Base-by-base conservation (phyloP, 37 sponge, comb jelly and placozoan species). In the Geodia barretti region DNA sequence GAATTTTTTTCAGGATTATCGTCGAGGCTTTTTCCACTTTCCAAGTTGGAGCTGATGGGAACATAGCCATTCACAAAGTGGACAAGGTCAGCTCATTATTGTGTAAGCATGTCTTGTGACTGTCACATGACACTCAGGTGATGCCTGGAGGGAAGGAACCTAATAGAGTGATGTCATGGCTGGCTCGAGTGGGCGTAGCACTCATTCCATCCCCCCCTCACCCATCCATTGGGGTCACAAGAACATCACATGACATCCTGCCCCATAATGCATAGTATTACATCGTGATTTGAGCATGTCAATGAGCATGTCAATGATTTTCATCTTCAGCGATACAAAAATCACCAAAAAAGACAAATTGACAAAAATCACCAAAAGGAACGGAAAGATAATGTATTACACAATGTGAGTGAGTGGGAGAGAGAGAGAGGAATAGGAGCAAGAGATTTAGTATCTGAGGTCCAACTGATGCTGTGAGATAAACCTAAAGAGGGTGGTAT, bases 21-120 rank as follows among this genome's bases (percentile, higher is more conserved):
- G 23, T 84, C 31, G 92, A 92, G 42, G 92, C 70, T 5, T 84
- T 87, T 30, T 92, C 92, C 3, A 84, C 76, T 31, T 92, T 92
- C 64, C 33, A 21, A 30, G 85, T 92, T n/a, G 84, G 84, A 34
- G 69, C 83, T 30, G 75, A 73, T 62, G 92, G 92, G 5, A 34
- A 76, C 19, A 83, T 92, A 20, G 61, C 35, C 38, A 17, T 30
- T 5, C 92, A 92, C 60, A 79, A 70, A 61, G 71, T 92, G 39
- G 82, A 80, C 54, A 77, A 84, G 38, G 81, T 92, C n/a, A 1
- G 58, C 7, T 17, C 9, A 32, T 68, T 1, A 3, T 32, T 28
- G 54, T 47, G 54, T 47, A 14, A 47, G 7, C 11, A 14, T 47
- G 11, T 47, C 11, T 47, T 47, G 54, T 47, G 54, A 47, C 14